Evolutionary conservation across 2,797 vertebrate species (phyloP).

Genomic region (Okamejei kenojei): DNA sequence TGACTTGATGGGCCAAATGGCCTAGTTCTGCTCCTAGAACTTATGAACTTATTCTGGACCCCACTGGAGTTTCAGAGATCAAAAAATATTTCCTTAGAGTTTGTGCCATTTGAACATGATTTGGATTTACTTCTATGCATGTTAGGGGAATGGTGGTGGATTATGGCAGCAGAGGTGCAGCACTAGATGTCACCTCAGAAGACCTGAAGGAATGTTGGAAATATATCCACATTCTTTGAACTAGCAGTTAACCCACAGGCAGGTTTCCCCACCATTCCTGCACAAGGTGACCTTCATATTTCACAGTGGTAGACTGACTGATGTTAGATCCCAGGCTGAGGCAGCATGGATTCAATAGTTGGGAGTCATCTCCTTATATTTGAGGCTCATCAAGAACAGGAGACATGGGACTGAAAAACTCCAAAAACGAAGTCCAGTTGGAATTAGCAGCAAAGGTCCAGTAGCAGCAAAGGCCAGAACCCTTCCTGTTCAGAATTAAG

Average conservation of each 20-base stretch:
- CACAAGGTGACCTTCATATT: not conserved
- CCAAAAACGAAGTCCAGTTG: not conserved
- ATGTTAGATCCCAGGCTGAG: not conserved
- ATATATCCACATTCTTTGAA: not conserved
- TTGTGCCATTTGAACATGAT: not conserved
- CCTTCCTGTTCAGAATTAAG: no score
- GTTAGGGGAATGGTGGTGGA: not conserved
- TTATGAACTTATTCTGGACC: not conserved
- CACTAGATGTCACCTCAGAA: not conserved
- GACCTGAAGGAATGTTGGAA: not conserved
- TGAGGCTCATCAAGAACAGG: not conserved
- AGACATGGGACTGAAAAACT: not conserved
- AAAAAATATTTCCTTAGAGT: not conserved
- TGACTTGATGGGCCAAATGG: no score
- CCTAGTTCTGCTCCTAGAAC: no score
- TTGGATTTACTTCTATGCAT: not conserved
- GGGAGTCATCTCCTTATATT: not conserved
- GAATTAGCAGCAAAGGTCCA: not conserved
- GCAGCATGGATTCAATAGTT: not conserved
- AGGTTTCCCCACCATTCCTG: not conserved
- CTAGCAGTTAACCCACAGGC: not conserved
- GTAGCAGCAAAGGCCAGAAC: no score
- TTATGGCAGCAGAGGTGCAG: not conserved
- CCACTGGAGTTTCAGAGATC: no score
- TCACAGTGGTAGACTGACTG: not conserved